These are phyloP conservation scores for Lepidostoma basale DNA, from an alignment of 1,140 invertebrate genomes.

Conservation along the genomic window DNA sequence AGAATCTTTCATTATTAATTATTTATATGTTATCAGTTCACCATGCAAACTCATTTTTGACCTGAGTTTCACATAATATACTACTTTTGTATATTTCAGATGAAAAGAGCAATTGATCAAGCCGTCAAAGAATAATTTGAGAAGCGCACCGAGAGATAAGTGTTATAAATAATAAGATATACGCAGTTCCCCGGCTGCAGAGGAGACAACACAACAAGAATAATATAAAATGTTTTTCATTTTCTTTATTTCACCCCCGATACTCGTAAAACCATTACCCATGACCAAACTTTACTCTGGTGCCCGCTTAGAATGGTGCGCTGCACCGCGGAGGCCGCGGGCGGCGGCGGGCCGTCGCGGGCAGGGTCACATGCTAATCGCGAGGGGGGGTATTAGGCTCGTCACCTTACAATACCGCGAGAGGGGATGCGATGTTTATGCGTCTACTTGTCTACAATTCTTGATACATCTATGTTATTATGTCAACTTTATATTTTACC, in stretches of 20 bases:
- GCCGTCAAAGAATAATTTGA: conserved; percentile 33
- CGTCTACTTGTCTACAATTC: too few species aligned
- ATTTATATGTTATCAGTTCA: too few species aligned
- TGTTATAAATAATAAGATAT: conserved; percentile 47
- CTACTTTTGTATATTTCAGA: too few species aligned
- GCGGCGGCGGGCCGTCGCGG: neutral
- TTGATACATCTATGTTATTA: too few species aligned
- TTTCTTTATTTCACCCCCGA: conserved; percentile 84
- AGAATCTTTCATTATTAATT: too few species aligned
- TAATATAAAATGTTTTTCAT: conserved; percentile 78
- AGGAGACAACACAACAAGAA: conserved; percentile 56
- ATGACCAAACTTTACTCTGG: conserved; percentile 74
- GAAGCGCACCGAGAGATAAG: conserved; percentile 38
- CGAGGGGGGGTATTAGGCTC: conserved; percentile 23
- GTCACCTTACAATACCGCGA: conserved; percentile 30
- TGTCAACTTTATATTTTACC: too few species aligned
- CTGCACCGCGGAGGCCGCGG: neutral
- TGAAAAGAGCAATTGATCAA: too few species aligned
- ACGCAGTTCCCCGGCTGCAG: conserved; percentile 34
- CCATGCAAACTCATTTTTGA: too few species aligned
- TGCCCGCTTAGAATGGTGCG: conserved; percentile 49
- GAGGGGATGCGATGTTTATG: neutral
- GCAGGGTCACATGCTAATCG: conserved; percentile 36
- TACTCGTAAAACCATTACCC: conserved; percentile 83
- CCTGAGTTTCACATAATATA: too few species aligned